Evolutionary conservation across 37 sponge, comb jelly and placozoan genomes (phyloP).

Genomic region (Agelas oroides): DNA sequence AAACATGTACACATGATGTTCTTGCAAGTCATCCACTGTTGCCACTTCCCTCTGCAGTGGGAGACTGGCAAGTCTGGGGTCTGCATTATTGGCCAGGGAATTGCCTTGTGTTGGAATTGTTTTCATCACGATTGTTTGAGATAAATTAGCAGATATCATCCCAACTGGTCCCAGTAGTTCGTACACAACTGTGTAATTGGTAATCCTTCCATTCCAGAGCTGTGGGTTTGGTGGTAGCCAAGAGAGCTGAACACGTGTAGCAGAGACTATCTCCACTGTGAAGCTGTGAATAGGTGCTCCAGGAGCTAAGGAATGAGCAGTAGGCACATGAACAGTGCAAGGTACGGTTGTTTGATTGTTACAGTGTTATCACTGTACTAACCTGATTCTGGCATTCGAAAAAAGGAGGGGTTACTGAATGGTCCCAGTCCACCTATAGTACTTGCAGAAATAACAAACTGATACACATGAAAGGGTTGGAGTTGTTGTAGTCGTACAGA

Average conservation of each 20-base stretch:
- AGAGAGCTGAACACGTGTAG: background rate
- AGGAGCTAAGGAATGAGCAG: background rate
- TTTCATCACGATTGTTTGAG: too few species aligned
- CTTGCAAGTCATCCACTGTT: background rate
- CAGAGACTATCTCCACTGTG: background rate
- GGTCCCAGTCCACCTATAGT: background rate
- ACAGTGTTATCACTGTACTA: background rate
- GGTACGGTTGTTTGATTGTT: too few species aligned
- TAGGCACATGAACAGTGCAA: too few species aligned
- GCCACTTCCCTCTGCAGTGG: background rate
- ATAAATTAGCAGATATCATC: too few species aligned
- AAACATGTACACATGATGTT: background rate
- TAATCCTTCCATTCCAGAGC: constrained; percentile 22
- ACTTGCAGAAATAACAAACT: background rate
- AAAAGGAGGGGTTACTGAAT: background rate
- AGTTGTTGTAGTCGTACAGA: background rate
- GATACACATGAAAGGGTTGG: background rate
- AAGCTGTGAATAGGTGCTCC: too few species aligned
- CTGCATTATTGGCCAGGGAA: background rate
- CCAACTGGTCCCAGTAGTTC: background rate
- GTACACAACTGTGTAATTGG: background rate
- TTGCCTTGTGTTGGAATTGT: background rate
- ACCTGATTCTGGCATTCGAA: constrained; percentile 4
- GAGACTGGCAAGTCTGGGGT: background rate
- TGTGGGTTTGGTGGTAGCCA: constrained; percentile 36